These are phyloP conservation scores for Athrips mouffetella DNA, from an alignment of 2,888 invertebrate species.

Conservation along the genomic window DNA sequence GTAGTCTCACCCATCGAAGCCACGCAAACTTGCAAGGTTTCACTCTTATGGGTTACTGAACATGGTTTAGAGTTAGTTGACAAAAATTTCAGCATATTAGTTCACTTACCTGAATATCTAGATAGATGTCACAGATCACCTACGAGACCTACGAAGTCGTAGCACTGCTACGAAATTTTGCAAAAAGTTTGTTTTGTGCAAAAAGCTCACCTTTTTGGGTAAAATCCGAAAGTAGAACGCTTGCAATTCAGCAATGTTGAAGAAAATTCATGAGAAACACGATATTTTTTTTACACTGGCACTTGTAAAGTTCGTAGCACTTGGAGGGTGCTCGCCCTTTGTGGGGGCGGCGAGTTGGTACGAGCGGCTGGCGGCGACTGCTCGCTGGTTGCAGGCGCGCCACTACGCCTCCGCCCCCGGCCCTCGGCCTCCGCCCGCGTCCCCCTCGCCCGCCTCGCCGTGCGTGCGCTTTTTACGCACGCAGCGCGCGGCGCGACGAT, in stretches of 20 bases:
- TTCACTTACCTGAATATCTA: constrained; percentile 20
- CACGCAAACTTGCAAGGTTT: constrained; percentile 32
- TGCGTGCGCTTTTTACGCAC: constrained; percentile 78
- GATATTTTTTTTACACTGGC: constrained; percentile 54
- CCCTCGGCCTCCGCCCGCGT: constrained; percentile 54
- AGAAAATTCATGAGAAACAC: constrained; percentile 38
- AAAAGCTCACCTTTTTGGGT: constrained; percentile 36
- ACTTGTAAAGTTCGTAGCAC: constrained; percentile 63
- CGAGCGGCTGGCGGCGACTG: constrained; percentile 73
- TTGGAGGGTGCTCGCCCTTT: constrained; percentile 52
- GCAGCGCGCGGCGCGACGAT: constrained; percentile 63
- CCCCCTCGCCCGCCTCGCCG: constrained; percentile 30
- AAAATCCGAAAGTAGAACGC: constrained; percentile 33
- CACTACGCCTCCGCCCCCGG: constrained; percentile 52
- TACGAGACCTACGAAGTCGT: constrained; percentile 37
- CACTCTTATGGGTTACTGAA: constrained; percentile 32
- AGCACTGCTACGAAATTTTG: constrained; percentile 37
- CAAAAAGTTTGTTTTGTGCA: constrained; percentile 15
- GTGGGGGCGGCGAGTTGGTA: constrained; percentile 72
- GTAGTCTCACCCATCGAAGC: constrained; percentile 34
- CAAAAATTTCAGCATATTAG: constrained; percentile 17
- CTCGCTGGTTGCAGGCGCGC: constrained; percentile 30
- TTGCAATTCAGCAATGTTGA: constrained; percentile 30
- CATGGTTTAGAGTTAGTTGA: constrained; percentile 26
- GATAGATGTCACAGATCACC: constrained; percentile 19